Conservation (phyloP, 2,888 invertebrate species). For the Dicyrtoma fusca region DNA sequence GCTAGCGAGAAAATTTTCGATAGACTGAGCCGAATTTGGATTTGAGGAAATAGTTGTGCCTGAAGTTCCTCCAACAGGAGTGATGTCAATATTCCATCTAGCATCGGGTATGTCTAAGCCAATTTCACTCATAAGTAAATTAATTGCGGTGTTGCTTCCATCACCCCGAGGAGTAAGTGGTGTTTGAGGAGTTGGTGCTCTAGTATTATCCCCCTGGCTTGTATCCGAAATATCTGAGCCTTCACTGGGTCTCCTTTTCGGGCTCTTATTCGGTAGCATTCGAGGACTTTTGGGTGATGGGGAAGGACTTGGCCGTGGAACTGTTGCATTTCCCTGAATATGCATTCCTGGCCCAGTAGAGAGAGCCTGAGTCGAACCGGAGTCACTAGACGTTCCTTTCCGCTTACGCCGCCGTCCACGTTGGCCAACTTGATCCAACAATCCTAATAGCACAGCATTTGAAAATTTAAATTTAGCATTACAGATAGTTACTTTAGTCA, state of each 20-base stretch:
- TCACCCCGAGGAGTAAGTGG: slow-evolving; percentile 32
- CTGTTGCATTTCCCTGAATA: slow-evolving; percentile 15
- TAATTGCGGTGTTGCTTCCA: slow-evolving; percentile 36
- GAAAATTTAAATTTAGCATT: background rate
- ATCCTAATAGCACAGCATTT: background rate
- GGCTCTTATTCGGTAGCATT: slow-evolving; percentile 40
- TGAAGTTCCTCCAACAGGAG: slow-evolving; percentile 44
- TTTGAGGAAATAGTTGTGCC: background rate
- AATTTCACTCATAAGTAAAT: slow-evolving; percentile 45
- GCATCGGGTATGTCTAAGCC: slow-evolving; percentile 49
- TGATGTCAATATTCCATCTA: slow-evolving; percentile 55
- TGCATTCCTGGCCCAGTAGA: background rate
- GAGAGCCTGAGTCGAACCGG: slow-evolving; percentile 8
- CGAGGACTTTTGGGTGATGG: slow-evolving; percentile 50
- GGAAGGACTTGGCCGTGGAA: slow-evolving; percentile 48
- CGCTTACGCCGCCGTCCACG: slow-evolving; percentile 48
- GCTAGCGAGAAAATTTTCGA: slow-evolving; percentile 39
- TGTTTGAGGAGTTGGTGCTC: slow-evolving; percentile 43
- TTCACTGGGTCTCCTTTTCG: slow-evolving; percentile 49
- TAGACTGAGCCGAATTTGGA: slow-evolving; percentile 9
- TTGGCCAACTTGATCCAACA: slow-evolving; percentile 52
- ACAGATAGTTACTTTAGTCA: too few species aligned
- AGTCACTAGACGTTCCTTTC: slow-evolving; percentile 49
- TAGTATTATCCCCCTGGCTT: slow-evolving; percentile 28
- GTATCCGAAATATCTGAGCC: slow-evolving; percentile 48